These are phyloP conservation scores for Myanophis thanlyinensis DNA, from an alignment of 2,113 vertebrate species.

Conservation along the genomic window DNA sequence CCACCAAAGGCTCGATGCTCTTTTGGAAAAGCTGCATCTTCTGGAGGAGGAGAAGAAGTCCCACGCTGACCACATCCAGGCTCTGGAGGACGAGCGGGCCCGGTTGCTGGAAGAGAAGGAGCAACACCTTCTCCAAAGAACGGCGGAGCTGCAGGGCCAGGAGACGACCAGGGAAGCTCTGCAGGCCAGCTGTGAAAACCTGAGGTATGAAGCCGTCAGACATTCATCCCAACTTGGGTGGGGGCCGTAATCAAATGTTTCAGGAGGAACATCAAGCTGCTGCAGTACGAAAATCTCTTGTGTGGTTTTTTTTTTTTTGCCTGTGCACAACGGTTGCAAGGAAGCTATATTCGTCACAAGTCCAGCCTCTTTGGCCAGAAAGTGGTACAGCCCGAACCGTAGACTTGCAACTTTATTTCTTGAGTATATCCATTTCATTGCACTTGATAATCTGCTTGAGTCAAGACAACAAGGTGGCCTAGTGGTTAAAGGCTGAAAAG, in stretches of 20 bases:
- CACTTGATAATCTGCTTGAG: background rate
- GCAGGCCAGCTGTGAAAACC: conserved; percentile 51
- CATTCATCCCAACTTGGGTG: background rate
- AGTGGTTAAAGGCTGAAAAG: background rate
- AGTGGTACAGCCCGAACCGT: background rate
- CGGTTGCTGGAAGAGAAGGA: conserved; percentile 66
- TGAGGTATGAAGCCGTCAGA: conserved; percentile 54
- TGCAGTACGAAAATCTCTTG: background rate
- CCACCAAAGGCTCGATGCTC: conserved; percentile 41
- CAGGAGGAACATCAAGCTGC: background rate
- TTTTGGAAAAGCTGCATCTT: conserved; percentile 57
- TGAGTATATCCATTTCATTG: background rate
- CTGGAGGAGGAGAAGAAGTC: conserved; percentile 54
- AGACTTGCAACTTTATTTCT: background rate
- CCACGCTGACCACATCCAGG: conserved; percentile 41
- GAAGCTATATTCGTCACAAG: background rate
- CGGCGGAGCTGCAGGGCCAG: conserved; percentile 17
- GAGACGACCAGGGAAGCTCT: conserved; percentile 37
- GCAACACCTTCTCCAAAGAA: background rate
- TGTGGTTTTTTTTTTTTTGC: background rate
- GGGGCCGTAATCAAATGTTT: background rate
- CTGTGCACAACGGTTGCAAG: background rate
- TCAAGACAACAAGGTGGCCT: background rate
- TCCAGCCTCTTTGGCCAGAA: background rate
- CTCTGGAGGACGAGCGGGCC: conserved; percentile 54